Percentiles rank a stretch among this genome's conserved stretches.
These are phyloP conservation scores for Anas bahamensis DNA, from an alignment of 2,797 vertebrate genomes.

Conservation along the genomic window DNA sequence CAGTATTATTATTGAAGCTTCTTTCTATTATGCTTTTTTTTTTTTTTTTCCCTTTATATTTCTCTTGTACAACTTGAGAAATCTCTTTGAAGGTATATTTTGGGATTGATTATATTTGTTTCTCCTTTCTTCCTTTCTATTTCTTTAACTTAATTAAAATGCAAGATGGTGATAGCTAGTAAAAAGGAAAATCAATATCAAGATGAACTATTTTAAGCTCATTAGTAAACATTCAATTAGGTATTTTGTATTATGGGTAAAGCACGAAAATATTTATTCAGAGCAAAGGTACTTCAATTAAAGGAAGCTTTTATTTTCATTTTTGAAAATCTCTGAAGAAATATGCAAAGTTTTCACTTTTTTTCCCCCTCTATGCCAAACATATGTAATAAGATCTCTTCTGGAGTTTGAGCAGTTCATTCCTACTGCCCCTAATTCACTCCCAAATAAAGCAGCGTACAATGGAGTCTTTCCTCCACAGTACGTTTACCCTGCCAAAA, in stretches of 20 bases:
- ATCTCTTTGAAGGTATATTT: background rate
- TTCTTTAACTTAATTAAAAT: slow-evolving; percentile 18
- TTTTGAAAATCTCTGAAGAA: slow-evolving; percentile 4
- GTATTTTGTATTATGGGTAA: background rate
- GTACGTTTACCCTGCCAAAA: background rate
- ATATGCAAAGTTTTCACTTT: background rate
- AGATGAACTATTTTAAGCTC: background rate
- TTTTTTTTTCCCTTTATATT: background rate
- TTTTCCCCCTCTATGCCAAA: background rate
- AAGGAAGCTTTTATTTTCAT: background rate
- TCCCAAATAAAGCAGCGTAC: background rate
- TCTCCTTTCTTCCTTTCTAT: background rate
- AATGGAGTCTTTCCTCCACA: background rate
- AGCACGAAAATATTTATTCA: slow-evolving; percentile 12
- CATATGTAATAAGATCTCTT: background rate
- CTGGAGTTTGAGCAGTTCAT: background rate
- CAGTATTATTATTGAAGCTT: background rate
- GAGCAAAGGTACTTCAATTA: background rate
- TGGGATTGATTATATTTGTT: background rate
- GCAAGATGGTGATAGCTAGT: background rate
- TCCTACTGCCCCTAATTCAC: background rate
- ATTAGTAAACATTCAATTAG: background rate
- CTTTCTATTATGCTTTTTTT: background rate
- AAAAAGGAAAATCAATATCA: background rate
- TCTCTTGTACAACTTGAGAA: background rate